phyloP scores from a whole-genome alignment of 2,113 vertebrate species.

The Peromyscus polionotus region DNA sequence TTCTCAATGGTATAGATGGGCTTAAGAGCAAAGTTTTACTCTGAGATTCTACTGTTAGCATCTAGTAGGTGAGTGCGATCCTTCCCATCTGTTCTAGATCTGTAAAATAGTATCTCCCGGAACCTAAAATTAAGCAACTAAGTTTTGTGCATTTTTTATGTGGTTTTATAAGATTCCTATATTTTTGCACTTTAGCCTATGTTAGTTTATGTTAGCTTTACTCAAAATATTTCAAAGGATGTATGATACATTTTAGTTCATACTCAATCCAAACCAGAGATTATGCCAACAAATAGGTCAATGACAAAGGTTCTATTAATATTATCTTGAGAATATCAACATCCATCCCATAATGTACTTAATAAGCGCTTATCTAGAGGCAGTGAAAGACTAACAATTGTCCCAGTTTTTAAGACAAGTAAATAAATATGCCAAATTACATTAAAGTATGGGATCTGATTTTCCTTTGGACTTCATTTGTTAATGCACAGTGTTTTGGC shows the following conservation, averaged over 20 bases:
- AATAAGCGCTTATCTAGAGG: slow-evolving; percentile 1
- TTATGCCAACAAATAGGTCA: background rate
- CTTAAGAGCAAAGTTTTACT: background rate
- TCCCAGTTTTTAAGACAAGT: background rate
- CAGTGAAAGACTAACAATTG: background rate
- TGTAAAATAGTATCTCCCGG: background rate
- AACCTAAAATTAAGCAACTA: background rate
- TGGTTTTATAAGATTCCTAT: background rate
- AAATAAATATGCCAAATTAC: background rate
- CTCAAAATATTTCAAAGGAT: background rate
- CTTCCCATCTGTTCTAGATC: background rate
- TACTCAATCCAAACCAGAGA: background rate
- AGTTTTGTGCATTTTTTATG: background rate
- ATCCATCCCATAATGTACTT: background rate
- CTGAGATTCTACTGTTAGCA: background rate
- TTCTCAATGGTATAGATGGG: background rate
- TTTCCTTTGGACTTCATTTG: background rate
- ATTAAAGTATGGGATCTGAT: background rate
- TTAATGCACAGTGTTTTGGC: background rate
- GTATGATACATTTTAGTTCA: slow-evolving; percentile 16
- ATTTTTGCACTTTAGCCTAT: background rate
- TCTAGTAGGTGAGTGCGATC: background rate
- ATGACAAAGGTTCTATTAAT: slow-evolving; percentile 8
- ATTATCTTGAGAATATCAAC: background rate
- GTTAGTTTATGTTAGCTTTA: background rate